Evolutionary conservation across 2,888 invertebrate species (phyloP).

Genomic region (Pasiphila rectangulata): DNA sequence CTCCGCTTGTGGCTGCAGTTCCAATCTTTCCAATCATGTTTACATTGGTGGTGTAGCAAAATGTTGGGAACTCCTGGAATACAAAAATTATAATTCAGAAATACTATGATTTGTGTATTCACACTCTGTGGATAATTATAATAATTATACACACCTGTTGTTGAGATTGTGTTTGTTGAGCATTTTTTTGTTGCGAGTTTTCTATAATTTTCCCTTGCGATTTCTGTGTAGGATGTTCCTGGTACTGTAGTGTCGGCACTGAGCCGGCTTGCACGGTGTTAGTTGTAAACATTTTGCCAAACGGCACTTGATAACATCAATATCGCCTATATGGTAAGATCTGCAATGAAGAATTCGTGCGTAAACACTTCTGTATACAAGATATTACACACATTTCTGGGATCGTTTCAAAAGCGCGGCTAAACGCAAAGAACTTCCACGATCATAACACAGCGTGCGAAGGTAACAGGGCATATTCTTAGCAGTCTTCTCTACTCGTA

Average conservation of each 20-base stretch:
- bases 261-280: conserved; percentile 82
- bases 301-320: conserved; percentile 25
- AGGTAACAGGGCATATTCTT: conserved; percentile 77
- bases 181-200: conserved; percentile 82
- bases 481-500: conserved; percentile 73
- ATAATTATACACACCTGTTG: conserved; percentile 39
- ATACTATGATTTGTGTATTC: too few relatives aligned
- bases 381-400: conserved; percentile 27
- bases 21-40: conserved; percentile 85
- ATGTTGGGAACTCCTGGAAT: conserved; percentile 83
- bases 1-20: conserved; percentile 59
- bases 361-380: conserved; percentile 24
- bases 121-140: neutral
- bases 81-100: conserved; percentile 8
- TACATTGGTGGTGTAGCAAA: conserved; percentile 85
- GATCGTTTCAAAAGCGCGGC: conserved; percentile 64
- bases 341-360: conserved; percentile 34
- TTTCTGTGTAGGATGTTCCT: conserved; percentile 83
- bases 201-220: conserved; percentile 82
- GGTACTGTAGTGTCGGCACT: conserved; percentile 84
- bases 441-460: conserved; percentile 75
- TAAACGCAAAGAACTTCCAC: conserved; percentile 69
- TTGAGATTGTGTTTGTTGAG: conserved; percentile 67
- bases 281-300: conserved; percentile 77
- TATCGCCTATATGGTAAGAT: conserved; percentile 41